Conservation (phyloP, 1,140 invertebrate genomes). For the Oreohelix idahoensis region DNA sequence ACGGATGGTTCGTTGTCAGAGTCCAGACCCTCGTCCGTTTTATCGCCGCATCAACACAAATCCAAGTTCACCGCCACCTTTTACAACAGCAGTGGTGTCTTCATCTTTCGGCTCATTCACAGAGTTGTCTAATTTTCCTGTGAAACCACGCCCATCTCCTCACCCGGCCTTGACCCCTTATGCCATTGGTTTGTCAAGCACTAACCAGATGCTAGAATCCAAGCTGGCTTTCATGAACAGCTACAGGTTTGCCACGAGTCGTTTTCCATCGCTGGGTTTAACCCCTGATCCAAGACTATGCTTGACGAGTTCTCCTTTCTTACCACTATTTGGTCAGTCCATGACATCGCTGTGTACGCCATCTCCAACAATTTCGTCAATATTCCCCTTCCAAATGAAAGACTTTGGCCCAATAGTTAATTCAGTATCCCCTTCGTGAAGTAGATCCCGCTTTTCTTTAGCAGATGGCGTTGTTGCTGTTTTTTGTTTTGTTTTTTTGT, state of each 20-base stretch:
- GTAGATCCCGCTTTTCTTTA: too few relatives aligned
- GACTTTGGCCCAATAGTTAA: neutral
- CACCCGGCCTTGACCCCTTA: conserved; percentile 22
- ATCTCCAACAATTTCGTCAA: neutral
- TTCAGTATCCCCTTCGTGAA: neutral
- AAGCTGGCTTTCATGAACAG: conserved; percentile 29
- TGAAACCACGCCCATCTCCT: conserved; percentile 18
- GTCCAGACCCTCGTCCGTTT: conserved; percentile 20
- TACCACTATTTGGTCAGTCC: conserved; percentile 26
- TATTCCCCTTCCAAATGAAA: conserved; percentile 16
- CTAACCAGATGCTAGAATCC: conserved; percentile 19
- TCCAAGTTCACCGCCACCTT: neutral
- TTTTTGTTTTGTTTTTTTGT: too few relatives aligned
- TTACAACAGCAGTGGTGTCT: neutral
- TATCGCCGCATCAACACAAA: conserved; percentile 2
- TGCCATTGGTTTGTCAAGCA: conserved; percentile 4
- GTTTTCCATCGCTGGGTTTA: neutral
- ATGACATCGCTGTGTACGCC: neutral
- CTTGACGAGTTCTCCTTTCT: conserved; percentile 2
- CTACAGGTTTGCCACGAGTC: neutral
- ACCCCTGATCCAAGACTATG: conserved; percentile 29
- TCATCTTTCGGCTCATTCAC: neutral
- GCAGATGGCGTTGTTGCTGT: too few relatives aligned
- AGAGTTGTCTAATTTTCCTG: neutral
- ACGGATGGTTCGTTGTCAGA: neutral